A percentile compares a stretch with the other conserved stretches of the same genome.
Conservation (phyloP, 2,113 vertebrate genomes). For the Sphyrna mokarran region DNA sequence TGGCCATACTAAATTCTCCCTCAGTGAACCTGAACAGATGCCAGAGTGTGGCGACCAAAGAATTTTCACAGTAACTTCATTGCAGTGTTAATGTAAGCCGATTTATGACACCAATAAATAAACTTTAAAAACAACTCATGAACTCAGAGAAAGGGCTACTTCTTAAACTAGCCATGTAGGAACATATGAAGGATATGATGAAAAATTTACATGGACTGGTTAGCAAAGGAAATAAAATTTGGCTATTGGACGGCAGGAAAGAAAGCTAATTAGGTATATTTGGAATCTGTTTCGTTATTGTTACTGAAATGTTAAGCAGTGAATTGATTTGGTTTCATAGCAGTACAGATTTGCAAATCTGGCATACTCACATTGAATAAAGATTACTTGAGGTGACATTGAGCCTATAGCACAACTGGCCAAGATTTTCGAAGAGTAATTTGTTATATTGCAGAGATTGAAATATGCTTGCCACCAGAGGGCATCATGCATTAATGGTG, state of each 20-base stretch:
- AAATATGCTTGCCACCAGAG: conserved; percentile 15
- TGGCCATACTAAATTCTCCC: too few species aligned
- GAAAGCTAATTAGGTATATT: background rate
- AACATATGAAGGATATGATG: background rate
- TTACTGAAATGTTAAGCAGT: background rate
- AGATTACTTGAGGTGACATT: background rate
- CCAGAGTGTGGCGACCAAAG: too few species aligned
- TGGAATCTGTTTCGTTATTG: background rate
- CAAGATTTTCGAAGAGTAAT: background rate
- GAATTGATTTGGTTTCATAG: background rate
- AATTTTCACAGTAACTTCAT: too few species aligned
- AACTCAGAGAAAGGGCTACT: background rate
- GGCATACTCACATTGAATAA: background rate
- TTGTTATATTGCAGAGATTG: background rate
- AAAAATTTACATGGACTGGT: background rate
- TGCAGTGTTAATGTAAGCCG: too few species aligned
- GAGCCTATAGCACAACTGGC: background rate
- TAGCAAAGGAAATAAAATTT: background rate
- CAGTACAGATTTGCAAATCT: background rate
- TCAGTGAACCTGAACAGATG: too few species aligned
- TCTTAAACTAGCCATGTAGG: background rate
- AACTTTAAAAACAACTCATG: background rate
- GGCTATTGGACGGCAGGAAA: background rate
- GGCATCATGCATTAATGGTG: background rate
- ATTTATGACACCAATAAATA: too few species aligned